A percentile compares a stretch with the other conserved stretches of the same genome.
These are phyloP conservation scores for Pherbina coryleti DNA, from an alignment of 2,888 invertebrate species.

Conservation along the genomic window DNA sequence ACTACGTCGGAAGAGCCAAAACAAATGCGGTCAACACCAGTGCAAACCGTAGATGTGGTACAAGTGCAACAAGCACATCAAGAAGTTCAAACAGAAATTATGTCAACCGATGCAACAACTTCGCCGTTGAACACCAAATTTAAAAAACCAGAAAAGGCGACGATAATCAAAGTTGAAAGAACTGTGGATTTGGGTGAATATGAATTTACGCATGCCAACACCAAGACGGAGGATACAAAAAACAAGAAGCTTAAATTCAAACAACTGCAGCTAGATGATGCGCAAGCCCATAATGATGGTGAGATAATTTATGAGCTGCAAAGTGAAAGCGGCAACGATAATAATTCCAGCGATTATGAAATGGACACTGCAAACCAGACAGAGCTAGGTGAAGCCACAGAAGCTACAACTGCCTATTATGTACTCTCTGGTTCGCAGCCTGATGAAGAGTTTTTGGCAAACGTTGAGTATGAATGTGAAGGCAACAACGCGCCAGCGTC, in stretches of 20 bases:
- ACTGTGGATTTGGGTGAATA: background rate
- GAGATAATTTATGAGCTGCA: slow-evolving; percentile 23
- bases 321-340: slow-evolving; percentile 20
- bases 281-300: slow-evolving; percentile 14
- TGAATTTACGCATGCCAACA: background rate
- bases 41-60: background rate
- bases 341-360: background rate
- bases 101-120: background rate
- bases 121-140: background rate
- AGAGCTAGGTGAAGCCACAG: slow-evolving; percentile 25
- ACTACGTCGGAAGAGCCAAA: slow-evolving; percentile 3
- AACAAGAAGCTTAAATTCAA: background rate
- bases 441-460: slow-evolving; percentile 27
- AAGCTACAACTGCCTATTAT: slow-evolving; percentile 34
- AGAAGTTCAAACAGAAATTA: slow-evolving; percentile 11
- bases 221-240: background rate
- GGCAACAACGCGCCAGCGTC: slow-evolving; percentile 39
- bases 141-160: background rate
- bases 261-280: background rate
- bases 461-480: slow-evolving; percentile 6
- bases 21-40: background rate
- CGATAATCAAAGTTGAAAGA: background rate
- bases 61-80: slow-evolving; percentile 1
- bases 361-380: slow-evolving; percentile 10
- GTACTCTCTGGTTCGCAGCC: slow-evolving; percentile 29